A percentile compares a stretch with the other conserved stretches of the same genome.
Evolutionary conservation across 2,888 invertebrate species (phyloP).

Genomic region (Willowsia nigromaculata): DNA sequence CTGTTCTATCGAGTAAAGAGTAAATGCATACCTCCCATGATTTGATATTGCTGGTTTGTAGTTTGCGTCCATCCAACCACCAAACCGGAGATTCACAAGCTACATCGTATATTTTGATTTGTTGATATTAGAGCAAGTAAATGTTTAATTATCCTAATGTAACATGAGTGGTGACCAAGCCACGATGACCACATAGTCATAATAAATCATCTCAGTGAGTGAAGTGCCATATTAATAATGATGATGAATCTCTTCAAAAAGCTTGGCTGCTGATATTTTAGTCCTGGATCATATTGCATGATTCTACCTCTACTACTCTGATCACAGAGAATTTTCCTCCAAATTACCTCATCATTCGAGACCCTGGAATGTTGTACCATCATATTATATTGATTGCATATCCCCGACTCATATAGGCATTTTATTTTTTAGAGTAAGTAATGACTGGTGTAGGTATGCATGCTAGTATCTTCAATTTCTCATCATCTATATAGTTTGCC

Average conservation of each 20-base stretch:
- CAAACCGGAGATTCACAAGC: neutral
- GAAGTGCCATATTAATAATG: neutral
- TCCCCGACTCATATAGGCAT: no score
- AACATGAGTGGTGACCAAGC: slow-evolving; percentile 50
- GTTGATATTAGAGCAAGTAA: slow-evolving; percentile 54
- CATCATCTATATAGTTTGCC: no score
- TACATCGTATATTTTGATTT: neutral
- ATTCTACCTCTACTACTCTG: neutral
- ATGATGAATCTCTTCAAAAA: neutral
- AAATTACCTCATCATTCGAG: slow-evolving; percentile 1
- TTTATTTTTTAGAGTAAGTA: no score
- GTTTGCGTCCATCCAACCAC: neutral
- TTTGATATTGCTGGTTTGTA: no score
- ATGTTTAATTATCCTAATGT: slow-evolving; percentile 74
- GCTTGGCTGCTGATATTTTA: neutral
- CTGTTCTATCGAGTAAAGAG: no score
- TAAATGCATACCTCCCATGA: no score
- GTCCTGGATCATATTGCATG: neutral
- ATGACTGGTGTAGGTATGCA: no score
- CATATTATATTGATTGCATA: no score
- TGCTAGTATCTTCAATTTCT: no score
- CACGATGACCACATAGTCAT: slow-evolving; percentile 49
- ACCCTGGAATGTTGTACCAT: no score
- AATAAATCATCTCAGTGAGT: neutral
- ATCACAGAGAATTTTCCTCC: neutral